Percentiles rank a stretch among this genome's conserved stretches.
These are phyloP conservation scores for Popillia japonica DNA, from an alignment of 1,140 invertebrate species.

Conservation along the genomic window DNA sequence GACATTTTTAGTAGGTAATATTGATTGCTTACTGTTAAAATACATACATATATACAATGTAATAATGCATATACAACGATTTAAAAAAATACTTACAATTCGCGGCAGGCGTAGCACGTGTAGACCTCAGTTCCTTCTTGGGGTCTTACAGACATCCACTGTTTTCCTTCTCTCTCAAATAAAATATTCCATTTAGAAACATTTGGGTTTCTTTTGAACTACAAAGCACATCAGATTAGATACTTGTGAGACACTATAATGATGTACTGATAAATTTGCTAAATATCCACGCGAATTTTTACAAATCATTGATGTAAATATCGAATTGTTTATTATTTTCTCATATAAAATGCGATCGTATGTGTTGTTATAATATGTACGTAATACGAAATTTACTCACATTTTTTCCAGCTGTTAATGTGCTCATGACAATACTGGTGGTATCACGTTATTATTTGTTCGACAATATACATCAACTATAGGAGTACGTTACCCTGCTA, in stretches of 20 bases:
- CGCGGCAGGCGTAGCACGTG: constrained; percentile 54
- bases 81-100: constrained; percentile 49
- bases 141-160: constrained; percentile 56
- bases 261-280: background rate
- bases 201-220: constrained; percentile 43
- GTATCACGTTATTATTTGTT: background rate
- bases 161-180: constrained; percentile 47
- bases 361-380: too few species aligned
- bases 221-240: constrained; percentile 29
- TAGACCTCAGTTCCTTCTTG: constrained; percentile 52
- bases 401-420: background rate
- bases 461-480: background rate
- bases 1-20: too few species aligned
- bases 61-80: background rate
- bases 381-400: too few species aligned
- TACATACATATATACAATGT: background rate
- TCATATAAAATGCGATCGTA: too few species aligned
- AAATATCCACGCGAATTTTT: too few species aligned
- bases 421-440: background rate
- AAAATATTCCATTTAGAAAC: constrained; percentile 52
- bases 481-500: background rate
- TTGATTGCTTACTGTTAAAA: too few species aligned
- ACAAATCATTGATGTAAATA: too few species aligned
- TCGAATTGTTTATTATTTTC: too few species aligned
- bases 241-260: background rate